Evolutionary conservation across 2,888 invertebrate species (phyloP).

Genomic region (Phortica okadai): DNA sequence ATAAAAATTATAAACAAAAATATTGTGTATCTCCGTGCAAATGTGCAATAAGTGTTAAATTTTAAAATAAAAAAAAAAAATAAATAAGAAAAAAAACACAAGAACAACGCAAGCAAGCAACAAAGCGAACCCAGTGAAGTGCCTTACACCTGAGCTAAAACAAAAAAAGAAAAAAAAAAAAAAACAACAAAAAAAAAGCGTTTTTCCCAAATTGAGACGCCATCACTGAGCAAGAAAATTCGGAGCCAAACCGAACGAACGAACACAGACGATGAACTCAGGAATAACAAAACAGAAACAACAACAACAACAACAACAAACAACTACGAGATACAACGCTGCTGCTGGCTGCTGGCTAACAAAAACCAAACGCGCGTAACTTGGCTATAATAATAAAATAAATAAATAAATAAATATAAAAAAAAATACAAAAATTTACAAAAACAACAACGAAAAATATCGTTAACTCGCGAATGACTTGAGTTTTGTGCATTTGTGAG

Average conservation of each 20-base stretch:
- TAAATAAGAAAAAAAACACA: not conserved
- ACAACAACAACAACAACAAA: not conserved
- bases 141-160: not conserved
- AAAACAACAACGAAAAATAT: not conserved
- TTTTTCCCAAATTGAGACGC: slow-evolving; percentile 19
- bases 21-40: slow-evolving; percentile 1
- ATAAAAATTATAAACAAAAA: slow-evolving; percentile 15
- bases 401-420: not conserved
- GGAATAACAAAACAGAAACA: slow-evolving; percentile 2
- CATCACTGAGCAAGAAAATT: slow-evolving; percentile 20
- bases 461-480: too few species aligned
- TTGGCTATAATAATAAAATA: slow-evolving; percentile 9
- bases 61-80: not conserved
- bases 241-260: not conserved
- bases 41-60: not conserved
- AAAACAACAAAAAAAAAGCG: not conserved
- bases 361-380: not conserved
- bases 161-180: not conserved
- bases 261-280: not conserved
- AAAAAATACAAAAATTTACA: not conserved
- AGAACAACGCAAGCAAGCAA: not conserved
- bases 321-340: not conserved
- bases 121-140: not conserved
- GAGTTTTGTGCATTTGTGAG: not conserved
- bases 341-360: not conserved